Conservation (phyloP, 2,888 invertebrate species). For the Odontomyia ornata region DNA sequence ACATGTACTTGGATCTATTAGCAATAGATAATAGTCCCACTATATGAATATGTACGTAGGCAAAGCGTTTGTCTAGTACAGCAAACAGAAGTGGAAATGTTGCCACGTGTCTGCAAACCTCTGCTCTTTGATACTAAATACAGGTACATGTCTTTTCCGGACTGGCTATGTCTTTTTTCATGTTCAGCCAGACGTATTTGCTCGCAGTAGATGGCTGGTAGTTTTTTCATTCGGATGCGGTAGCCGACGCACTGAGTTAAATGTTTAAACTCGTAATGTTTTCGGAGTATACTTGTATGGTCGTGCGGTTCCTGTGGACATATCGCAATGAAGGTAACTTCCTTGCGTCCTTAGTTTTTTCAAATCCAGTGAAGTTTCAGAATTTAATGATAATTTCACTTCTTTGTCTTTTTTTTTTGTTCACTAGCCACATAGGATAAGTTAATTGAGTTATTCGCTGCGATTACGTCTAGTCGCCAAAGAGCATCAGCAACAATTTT, state of each 20-base stretch:
- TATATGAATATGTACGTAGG: constrained; percentile 2
- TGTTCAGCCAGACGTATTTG: constrained; percentile 45
- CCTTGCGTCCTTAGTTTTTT: not conserved
- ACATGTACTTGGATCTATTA: constrained; percentile 54
- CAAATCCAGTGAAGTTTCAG: not conserved
- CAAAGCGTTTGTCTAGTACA: not conserved
- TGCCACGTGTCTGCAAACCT: constrained; percentile 3
- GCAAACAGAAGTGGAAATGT: not conserved
- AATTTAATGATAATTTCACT: not conserved
- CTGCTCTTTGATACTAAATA: constrained; percentile 20
- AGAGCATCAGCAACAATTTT: not conserved
- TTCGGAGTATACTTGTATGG: not conserved
- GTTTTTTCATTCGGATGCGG: constrained; percentile 42
- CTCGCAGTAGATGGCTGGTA: constrained; percentile 32
- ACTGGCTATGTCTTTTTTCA: no score
- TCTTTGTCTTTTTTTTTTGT: not conserved
- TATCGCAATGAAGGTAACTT: constrained; percentile 13
- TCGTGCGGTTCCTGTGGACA: not conserved
- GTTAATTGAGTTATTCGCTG: not conserved
- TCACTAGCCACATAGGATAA: not conserved
- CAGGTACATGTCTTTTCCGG: constrained; percentile 15
- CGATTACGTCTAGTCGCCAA: not conserved
- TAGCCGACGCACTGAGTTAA: no score
- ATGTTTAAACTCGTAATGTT: not conserved
- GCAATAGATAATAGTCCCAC: constrained; percentile 56